These are phyloP conservation scores for Prunella fulvescens DNA, from an alignment of 2,113 vertebrate genomes.

Conservation along the genomic window DNA sequence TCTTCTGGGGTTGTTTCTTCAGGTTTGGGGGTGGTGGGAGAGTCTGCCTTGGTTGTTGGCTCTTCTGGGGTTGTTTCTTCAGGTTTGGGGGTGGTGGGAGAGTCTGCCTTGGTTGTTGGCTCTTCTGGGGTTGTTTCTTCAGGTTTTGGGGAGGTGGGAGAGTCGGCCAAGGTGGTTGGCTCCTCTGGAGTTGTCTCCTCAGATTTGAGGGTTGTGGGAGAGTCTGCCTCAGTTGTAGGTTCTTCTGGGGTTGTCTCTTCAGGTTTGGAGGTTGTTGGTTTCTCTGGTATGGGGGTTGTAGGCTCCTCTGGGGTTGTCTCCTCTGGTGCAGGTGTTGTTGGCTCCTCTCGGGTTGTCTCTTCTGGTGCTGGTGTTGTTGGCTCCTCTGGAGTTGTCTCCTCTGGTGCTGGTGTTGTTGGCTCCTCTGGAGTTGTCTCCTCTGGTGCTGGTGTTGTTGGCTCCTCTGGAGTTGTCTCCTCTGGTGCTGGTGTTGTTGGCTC, in stretches of 20 bases:
- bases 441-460: no score
- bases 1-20: background rate
- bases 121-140: background rate
- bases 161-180: background rate
- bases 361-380: rapidly evolving
- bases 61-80: background rate
- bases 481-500: no score
- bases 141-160: background rate
- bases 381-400: background rate
- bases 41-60: rapidly evolving
- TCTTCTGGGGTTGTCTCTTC: background rate
- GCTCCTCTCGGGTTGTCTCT: background rate
- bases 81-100: rapidly evolving
- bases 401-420: no score
- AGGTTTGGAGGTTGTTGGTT: no score
- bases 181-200: background rate
- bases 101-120: rapidly evolving
- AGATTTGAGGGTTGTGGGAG: rapidly evolving
- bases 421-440: no score
- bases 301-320: no score
- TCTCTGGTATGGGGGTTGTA: rapidly evolving
- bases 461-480: background rate
- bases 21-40: rapidly evolving
- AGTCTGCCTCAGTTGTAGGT: rapidly evolving
- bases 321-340: rapidly evolving